These are phyloP conservation scores for Apostichopus japonicus DNA, from an alignment of 35 echinoderm and acorn worm species.

Conservation along the genomic window DNA sequence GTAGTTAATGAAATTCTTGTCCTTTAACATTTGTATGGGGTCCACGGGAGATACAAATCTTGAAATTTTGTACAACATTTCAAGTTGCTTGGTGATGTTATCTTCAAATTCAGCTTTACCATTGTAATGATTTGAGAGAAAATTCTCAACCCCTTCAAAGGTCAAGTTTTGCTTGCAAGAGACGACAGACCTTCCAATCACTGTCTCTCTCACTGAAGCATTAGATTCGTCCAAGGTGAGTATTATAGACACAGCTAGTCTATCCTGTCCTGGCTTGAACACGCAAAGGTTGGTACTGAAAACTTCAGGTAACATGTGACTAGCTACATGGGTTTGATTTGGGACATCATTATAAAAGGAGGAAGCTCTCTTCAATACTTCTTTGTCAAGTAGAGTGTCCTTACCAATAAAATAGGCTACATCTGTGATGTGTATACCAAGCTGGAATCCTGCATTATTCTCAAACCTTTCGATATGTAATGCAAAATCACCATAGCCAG, in stretches of 20 bases:
- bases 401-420: slow-evolving; percentile 77
- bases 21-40: neutral
- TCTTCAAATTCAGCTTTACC: neutral
- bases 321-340: neutral
- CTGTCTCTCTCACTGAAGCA: neutral
- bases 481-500: slow-evolving; percentile 63
- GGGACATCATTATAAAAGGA: slow-evolving; percentile 66
- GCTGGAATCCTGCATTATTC: slow-evolving; percentile 1
- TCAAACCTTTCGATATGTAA: slow-evolving; percentile 53
- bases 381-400: slow-evolving; percentile 57
- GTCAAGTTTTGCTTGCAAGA: slow-evolving; percentile 16
- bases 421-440: slow-evolving; percentile 90
- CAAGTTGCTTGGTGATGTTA: neutral
- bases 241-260: slow-evolving; percentile 22
- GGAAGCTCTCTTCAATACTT: slow-evolving; percentile 64
- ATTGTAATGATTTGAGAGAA: slow-evolving; percentile 11
- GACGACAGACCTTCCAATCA: neutral
- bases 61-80: slow-evolving; percentile 15
- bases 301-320: slow-evolving; percentile 79
- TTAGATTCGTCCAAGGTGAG: slow-evolving; percentile 5
- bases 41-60: neutral
- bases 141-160: slow-evolving; percentile 59
- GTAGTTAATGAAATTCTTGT: slow-evolving; percentile 15
- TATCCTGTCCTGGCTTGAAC: slow-evolving; percentile 34
- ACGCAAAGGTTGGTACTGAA: slow-evolving; percentile 69